Base-by-base conservation (phyloP, 2,797 vertebrate species). In the Astyanax mexicanus region DNA sequence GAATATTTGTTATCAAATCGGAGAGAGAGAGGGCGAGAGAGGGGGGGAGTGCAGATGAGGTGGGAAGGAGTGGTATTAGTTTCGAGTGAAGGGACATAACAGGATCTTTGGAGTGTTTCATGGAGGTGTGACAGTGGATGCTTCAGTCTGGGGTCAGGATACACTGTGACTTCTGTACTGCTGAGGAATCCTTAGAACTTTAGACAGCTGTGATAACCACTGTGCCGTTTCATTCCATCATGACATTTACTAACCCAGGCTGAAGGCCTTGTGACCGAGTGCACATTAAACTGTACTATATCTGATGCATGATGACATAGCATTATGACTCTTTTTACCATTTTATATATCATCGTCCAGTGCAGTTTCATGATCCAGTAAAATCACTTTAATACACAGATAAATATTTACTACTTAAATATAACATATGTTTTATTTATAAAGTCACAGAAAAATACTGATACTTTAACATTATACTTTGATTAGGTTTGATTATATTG, bases 1-100 rank as follows among this genome's bases (percentile, higher is more conserved):
- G 90, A 92, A 91, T 90, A 90, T 86, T 83, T 85, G 85, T 85
- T 88, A 90, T 90, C 83, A 87, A 89, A 89, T 89, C 83, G 80
- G 69, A 69, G 84, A 80, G 81, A 79, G 69, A 44, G 42, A 67
- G 42, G 13, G 49, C 21, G 13, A 44, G 15, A 17, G n/a, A 12
- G 23, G 21, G 49, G 52, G 68, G 67, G 6, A 15, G 29, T 71
- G 61, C 13, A 61, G 72, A 84, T 72, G 83, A 80, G 47, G 78
- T 25, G 64, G 77, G 74, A 55, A 84, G 66, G 74, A 73, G 70
- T 44, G 17, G 76, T 84, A 79, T 82, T 85, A 80, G 67, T 84
- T 82, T 83, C 40, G 19, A 84, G 62, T 78, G 81, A 83, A 69
- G 71, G 77, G 78, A 78, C 68, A 79, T 83, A 76, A 81, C 77